Base-by-base conservation (phyloP, 2,113 vertebrate genomes). In the Oryzias javanicus region DNA sequence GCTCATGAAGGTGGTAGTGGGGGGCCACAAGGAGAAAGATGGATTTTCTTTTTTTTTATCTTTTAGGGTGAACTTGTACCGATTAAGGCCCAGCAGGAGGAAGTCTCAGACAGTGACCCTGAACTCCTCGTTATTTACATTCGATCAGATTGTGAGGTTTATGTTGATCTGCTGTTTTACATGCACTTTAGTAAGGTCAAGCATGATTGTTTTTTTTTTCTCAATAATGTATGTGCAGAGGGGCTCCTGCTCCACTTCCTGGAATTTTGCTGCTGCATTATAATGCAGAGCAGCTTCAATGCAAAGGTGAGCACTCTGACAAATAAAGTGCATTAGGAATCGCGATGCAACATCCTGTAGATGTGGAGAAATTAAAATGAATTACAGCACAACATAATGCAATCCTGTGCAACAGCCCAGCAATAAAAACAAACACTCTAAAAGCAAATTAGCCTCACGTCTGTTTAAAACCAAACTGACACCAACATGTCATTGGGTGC, bases 21-120 rank as follows among this genome's bases (percentile, higher is more conserved):
- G 20, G 55, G 49, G 4, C 40, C 55, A 15, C 40, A 29, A 55
- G 19, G 19, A 57, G 50, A 3, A 13, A 63, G 54, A 55, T 27
- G 22, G 53, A 52, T 2, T 17, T 41, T 69, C 27, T 53, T 22
- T 54, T 61, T 48, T 58, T 55, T 48, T 14, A 58, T 69, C 42
- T 54, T 55, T 54, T 35, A 24, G 55, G 57, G 20, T 56, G 59
- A 62, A 67, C 53, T 67, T 72, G 79, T 67, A 53, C 64, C 73
- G 64, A 82, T 78, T 85, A 76, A 77, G 68, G 51, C 80, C 42
- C 76, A 81, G 81, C 72, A 75, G 79, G 74, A 86, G 58, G 56
- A 76, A 53, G 62, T 70, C 64, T 80, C 70, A 83, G 83, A 79
- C 65, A 4, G 60, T 51, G 57, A 79, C 65, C 64, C 42, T 56